Evolutionary conservation across 2,888 invertebrate species (phyloP), one percentile per base, ranked within the genome.

Genomic region (Netelia melanura): DNA sequence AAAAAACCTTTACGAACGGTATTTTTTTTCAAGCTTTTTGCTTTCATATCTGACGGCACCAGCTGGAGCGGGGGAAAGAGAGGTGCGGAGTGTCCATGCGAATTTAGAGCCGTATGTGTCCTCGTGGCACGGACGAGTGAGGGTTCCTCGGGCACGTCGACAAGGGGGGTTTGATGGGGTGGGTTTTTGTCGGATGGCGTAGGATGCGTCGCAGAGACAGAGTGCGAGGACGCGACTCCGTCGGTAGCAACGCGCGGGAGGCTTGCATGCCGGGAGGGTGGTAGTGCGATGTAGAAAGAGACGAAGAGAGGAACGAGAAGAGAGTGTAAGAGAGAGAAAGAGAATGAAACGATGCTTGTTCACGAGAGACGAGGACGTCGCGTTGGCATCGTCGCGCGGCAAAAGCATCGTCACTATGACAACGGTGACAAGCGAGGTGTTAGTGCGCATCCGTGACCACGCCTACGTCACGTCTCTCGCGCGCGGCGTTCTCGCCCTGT

Each of bases 401-500:
- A 80, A 72, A 91, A 92, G 89, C 92, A 91, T 80, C 80, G 92
- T 92, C 92, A 91, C 92, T 91, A 92, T 92, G 92, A 91, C 92
- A 91, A 92, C 93, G 91, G 92, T 92, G 92, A 92, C 92, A 92
- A 89, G 89, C 91, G 90, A 52, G 93, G 93, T 93, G 93, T 92
- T 92, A 91, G 93, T 92, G 93, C 93, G 93, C 93, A 93, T 93
- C 93, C 92, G 92, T 93, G 93, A 93, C 93, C 93, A 93, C 93
- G 93, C 93, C 93, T 93, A 93, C 93, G 93, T 93, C 93, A 93
- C 93, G 90, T 91, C 17, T 14, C 54, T 54, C 54, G 54, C 68
- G 75, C 38, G 38, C 38, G 38, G 38, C 38, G 38, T 38, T 38
- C 38, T 38, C 38, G 38, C 38, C 38, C 38, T 54, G n/a, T 54